Evolutionary conservation across 2,797 vertebrate species (phyloP).

Genomic region (Picus viridis): DNA sequence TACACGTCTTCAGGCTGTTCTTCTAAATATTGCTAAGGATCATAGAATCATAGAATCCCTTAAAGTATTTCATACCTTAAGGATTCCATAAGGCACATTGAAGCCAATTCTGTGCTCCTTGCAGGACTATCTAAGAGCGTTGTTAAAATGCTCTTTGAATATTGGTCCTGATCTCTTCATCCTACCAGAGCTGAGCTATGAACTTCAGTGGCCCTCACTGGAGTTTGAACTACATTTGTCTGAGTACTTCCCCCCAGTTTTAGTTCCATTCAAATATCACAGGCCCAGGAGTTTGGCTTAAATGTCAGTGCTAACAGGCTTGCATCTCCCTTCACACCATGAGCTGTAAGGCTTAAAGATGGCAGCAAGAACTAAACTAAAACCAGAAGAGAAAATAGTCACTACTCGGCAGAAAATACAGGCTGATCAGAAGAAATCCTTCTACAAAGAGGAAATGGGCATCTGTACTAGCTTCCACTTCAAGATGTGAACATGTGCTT

Average conservation of each 20-base stretch:
- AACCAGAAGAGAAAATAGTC: background rate
- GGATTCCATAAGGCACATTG: background rate
- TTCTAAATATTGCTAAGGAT: background rate
- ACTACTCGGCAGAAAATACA: background rate
- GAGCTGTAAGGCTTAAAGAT: background rate
- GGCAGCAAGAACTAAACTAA: background rate
- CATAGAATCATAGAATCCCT: background rate
- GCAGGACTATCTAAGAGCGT: background rate
- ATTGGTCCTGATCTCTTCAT: background rate
- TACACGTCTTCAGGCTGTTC: background rate
- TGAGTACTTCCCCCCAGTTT: background rate
- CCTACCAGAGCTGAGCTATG: background rate
- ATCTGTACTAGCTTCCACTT: background rate
- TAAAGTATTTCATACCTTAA: background rate
- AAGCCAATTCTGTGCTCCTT: background rate
- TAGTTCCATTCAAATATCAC: background rate
- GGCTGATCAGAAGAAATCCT: background rate
- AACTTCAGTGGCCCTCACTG: background rate
- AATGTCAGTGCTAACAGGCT: background rate
- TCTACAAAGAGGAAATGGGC: no score
- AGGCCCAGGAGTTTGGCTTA: background rate
- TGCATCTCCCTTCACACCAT: background rate
- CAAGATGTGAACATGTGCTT: rapidly evolving
- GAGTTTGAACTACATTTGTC: background rate
- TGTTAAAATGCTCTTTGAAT: background rate